Base-by-base conservation (phyloP, 2,797 vertebrate genomes). In the Hippoglossus hippoglossus region DNA sequence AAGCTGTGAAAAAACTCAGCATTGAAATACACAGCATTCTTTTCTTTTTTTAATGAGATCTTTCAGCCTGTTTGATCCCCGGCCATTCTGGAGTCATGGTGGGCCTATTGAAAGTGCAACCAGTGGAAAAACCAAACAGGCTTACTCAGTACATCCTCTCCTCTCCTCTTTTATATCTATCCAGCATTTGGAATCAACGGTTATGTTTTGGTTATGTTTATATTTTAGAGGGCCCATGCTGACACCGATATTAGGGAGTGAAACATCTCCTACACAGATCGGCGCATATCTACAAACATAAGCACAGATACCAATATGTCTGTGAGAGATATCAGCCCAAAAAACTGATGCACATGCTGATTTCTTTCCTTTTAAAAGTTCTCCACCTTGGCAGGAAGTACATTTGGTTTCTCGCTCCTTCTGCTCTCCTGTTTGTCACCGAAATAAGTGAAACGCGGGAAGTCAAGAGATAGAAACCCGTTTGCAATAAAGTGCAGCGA, bases 31-130 rank as follows among this genome's bases (percentile, higher is more conserved):
- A 44, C 25, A 24, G 15, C n/a, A 10, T 25, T 41, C 22, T 60
- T 63, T 67, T 81, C 67, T 54, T 22, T 21, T 11, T 51, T 51
- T 16, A 63, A 80, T 34, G 28, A 55, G 79, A 73, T 72, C 12
- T 69, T 81, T 66, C 5, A 28, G 67, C 68, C 53, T 50, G 58
- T 87, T 81, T 77, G 61, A 83, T 80, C 69, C 49, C 21, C 10
- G 18, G 63, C 77, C 52, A 67, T 66, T 69, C 73, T 55, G 75
- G 76, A 77, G 71, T 77, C 82, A 25, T 68, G 50, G 69, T 67
- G 71, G 63, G 69, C 59, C 56, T 69, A 71, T 46, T 60, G 71
- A 78, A 70, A 79, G 77, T 78, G 77, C 72, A 88, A 79, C 77
- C 75, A 79, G 71, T 75, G 63, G 84, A 79, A 73, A 87, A 86